Evolutionary conservation across 2,888 invertebrate species (phyloP).

Genomic region (Tridacna crocea): DNA sequence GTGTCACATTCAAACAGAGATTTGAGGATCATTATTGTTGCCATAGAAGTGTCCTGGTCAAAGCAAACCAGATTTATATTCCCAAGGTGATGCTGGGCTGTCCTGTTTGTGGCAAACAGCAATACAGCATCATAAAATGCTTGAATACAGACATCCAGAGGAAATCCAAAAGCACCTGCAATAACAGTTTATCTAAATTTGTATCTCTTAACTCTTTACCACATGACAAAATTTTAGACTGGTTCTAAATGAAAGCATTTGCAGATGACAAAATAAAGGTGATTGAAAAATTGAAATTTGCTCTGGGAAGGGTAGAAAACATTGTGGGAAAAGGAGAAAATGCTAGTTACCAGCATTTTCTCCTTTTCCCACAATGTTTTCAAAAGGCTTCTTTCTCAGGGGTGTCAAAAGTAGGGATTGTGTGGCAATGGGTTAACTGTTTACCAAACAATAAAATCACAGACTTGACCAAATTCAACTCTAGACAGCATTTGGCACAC

Average conservation of each 20-base stretch:
- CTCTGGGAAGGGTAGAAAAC: neutral
- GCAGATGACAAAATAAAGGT: too few relatives aligned
- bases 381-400: too few relatives aligned
- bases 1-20: constrained; percentile 62
- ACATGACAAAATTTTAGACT: too few relatives aligned
- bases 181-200: neutral
- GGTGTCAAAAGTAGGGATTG: too few relatives aligned
- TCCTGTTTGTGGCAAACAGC: constrained; percentile 35
- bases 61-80: constrained; percentile 58
- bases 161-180: constrained; percentile 62
- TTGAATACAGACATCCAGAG: constrained; percentile 65
- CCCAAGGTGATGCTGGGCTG: constrained; percentile 42
- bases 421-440: too few relatives aligned
- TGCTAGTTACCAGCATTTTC: neutral
- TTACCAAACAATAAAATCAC: too few relatives aligned
- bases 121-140: constrained; percentile 66
- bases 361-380: neutral
- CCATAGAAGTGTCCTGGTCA: constrained; percentile 60
- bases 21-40: constrained; percentile 60
- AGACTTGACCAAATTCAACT: too few relatives aligned
- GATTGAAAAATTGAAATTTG: too few relatives aligned
- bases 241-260: too few relatives aligned
- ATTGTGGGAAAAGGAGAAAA: neutral
- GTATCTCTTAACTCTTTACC: too few relatives aligned
- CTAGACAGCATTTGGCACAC: too few relatives aligned